phyloP scores from a whole-genome alignment of 35 echinoderm and acorn worm species.

The Apostichopus parvimensis region DNA sequence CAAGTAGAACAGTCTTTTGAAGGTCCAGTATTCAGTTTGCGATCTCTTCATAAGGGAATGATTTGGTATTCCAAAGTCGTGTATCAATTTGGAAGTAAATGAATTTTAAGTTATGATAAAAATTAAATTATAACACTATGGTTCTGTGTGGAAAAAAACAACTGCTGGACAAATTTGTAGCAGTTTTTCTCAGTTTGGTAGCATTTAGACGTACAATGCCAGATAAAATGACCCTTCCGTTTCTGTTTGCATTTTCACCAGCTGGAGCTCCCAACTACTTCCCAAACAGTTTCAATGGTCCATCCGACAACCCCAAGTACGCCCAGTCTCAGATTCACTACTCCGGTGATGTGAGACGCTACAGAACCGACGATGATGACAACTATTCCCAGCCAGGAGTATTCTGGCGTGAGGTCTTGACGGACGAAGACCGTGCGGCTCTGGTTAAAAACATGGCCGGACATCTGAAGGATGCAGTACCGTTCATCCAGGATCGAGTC shows the following conservation, averaged over 20 bases:
- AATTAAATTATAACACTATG: too few species aligned
- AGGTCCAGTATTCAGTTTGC: too few species aligned
- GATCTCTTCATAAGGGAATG: too few species aligned
- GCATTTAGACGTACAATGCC: too few species aligned
- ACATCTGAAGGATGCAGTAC: slow-evolving; percentile 78
- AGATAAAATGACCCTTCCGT: too few species aligned
- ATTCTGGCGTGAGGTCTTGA: slow-evolving; percentile 84
- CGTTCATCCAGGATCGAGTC: slow-evolving; percentile 86
- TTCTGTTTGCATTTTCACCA: slow-evolving; percentile 11
- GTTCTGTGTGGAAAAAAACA: too few species aligned
- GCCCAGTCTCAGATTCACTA: slow-evolving; percentile 1
- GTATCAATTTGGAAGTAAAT: too few species aligned
- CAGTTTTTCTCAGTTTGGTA: too few species aligned
- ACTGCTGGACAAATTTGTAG: too few species aligned
- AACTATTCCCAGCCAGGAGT: slow-evolving; percentile 79
- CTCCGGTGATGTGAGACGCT: slow-evolving; percentile 65
- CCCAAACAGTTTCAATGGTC: slow-evolving; percentile 95
- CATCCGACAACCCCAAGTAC: slow-evolving; percentile 56
- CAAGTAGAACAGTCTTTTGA: too few species aligned
- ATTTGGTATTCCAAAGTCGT: too few species aligned
- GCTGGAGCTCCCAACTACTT: slow-evolving; percentile 97
- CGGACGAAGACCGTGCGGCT: slow-evolving; percentile 55
- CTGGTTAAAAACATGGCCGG: slow-evolving; percentile 87
- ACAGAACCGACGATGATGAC: slow-evolving; percentile 82
- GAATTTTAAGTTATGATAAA: too few species aligned